Percentiles rank a stretch among this genome's conserved stretches.
phyloP scores from a whole-genome alignment of 2,888 invertebrate species.

The Thereva nobilitata region DNA sequence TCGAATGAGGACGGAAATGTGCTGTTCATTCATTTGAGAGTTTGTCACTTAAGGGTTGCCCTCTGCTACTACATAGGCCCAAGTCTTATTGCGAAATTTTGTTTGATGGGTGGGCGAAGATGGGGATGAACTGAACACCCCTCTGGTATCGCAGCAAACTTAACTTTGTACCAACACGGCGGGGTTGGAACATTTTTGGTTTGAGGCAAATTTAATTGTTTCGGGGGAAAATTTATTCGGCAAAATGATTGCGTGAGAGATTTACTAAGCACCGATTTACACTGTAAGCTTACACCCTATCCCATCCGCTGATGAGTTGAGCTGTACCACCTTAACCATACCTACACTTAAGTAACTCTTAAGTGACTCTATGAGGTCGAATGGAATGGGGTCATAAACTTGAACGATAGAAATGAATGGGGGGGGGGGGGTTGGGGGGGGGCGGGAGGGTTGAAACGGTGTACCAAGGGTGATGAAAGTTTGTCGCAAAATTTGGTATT shows the following conservation, averaged over 20 bases:
- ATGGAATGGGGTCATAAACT: no score
- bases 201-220: constrained; percentile 36
- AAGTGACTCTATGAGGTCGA: constrained; percentile 1
- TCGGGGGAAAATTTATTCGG: constrained; percentile 32
- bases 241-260: constrained; percentile 38
- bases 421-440: not conserved
- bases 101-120: no score
- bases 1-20: not conserved
- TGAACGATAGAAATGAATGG: no score
- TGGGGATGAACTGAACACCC: not conserved
- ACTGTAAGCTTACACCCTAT: not conserved
- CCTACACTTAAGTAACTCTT: constrained; percentile 12
- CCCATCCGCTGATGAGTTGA: constrained; percentile 4
- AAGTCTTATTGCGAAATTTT: no score
- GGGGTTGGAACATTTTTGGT: not conserved
- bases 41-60: no score
- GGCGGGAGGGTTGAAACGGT: constrained; percentile 2
- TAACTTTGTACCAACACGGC: constrained; percentile 2
- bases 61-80: no score
- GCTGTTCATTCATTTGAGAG: not conserved
- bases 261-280: constrained; percentile 27
- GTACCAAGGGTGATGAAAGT: constrained; percentile 13
- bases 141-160: not conserved
- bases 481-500: constrained; percentile 17
- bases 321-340: not conserved